phyloP scores from a whole-genome alignment of 2,888 invertebrate genomes.

The Lysandra coridon region DNA sequence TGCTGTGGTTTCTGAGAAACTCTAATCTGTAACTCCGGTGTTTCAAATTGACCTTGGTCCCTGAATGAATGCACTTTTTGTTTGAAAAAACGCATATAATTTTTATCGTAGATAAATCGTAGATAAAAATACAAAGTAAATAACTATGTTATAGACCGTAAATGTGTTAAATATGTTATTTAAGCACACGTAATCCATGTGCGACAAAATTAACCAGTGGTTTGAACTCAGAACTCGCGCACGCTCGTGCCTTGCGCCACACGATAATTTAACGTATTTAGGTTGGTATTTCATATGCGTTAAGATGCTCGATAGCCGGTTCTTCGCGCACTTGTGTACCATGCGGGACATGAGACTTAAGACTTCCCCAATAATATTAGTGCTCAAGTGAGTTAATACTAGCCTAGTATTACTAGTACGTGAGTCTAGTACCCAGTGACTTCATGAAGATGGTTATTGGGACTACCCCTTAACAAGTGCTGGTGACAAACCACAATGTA shows the following conservation, averaged over 20 bases:
- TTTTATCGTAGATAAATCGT: too few relatives aligned
- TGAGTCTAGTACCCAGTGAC: background rate
- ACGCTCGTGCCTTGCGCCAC: slow-evolving; percentile 2
- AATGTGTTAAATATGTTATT: too few relatives aligned
- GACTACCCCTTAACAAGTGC: background rate
- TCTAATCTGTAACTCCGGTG: background rate
- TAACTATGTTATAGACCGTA: too few relatives aligned
- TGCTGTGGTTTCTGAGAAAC: background rate
- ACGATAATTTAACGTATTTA: slow-evolving; percentile 32
- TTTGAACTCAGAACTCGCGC: background rate
- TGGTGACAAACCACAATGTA: background rate
- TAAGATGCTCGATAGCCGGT: slow-evolving; percentile 38
- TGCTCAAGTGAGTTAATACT: background rate
- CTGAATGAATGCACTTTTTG: too few relatives aligned
- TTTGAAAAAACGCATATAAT: too few relatives aligned
- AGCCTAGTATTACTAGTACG: background rate
- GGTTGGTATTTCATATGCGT: slow-evolving; percentile 35
- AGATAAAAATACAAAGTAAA: too few relatives aligned
- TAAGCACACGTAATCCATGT: too few relatives aligned
- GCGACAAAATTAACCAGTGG: background rate
- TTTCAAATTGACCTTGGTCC: background rate
- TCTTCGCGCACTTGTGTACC: slow-evolving; percentile 38
- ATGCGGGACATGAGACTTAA: slow-evolving; percentile 25
- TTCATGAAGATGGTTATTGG: background rate
- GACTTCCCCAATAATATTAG: background rate